Percentiles rank a stretch among this genome's conserved stretches.
Evolutionary conservation across 2,113 vertebrate genomes (phyloP).

Genomic region (Microcebus jonahi): DNA sequence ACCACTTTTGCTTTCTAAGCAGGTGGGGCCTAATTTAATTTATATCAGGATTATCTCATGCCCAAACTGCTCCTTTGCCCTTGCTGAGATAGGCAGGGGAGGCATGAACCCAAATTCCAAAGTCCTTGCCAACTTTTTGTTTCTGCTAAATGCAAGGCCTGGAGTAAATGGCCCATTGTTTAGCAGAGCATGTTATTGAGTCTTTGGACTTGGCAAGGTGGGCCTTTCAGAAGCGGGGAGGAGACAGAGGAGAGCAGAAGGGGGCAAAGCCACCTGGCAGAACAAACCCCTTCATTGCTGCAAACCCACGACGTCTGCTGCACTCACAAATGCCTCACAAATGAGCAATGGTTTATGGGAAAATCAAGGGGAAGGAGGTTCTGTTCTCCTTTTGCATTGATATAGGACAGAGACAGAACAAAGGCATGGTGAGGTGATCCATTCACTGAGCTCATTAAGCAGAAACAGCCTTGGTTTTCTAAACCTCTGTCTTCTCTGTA

Average conservation of each 20-base stretch:
- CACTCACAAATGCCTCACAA: background rate
- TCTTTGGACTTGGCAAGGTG: background rate
- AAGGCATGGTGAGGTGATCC: background rate
- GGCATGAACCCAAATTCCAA: background rate
- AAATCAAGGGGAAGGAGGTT: background rate
- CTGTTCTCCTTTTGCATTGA: background rate
- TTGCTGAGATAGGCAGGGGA: background rate
- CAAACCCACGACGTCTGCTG: background rate
- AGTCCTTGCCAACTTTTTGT: background rate
- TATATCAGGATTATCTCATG: background rate
- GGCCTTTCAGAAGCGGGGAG: fast-evolving
- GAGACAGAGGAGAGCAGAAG: background rate
- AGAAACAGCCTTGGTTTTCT: background rate
- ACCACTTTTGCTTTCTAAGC: background rate
- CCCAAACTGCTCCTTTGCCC: background rate
- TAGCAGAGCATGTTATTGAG: background rate
- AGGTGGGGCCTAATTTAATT: background rate
- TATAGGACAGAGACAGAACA: background rate
- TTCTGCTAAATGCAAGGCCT: background rate
- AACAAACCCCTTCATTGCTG: background rate
- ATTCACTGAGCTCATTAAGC: background rate
- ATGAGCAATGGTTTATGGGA: background rate
- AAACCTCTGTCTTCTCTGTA: background rate
- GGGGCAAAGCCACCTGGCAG: background rate
- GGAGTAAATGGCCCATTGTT: background rate